phyloP scores from a whole-genome alignment of 2,888 invertebrate genomes.

The Lasioglossum marginatum region DNA sequence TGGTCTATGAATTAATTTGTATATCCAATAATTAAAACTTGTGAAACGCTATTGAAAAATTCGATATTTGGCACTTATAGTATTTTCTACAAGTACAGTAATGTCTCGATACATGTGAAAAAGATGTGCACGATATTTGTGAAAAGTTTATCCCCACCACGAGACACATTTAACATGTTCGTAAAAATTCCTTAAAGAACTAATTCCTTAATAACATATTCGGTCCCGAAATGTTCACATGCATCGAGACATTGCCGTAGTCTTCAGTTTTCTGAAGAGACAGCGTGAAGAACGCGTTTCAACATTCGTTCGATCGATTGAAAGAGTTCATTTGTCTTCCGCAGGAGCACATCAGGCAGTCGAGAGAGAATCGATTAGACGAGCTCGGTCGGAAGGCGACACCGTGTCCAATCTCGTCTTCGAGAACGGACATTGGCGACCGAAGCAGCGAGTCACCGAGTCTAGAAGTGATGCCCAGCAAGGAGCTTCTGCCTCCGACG shows the following conservation, averaged over 20 bases:
- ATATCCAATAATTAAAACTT: neutral
- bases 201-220: neutral
- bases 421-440: constrained; percentile 78
- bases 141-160: neutral
- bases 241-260: neutral
- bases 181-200: neutral
- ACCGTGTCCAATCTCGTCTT: constrained; percentile 76
- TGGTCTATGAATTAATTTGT: neutral
- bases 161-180: neutral
- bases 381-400: constrained; percentile 86
- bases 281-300: neutral
- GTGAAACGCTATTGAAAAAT: neutral
- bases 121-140: neutral
- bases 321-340: constrained; percentile 44
- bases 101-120: neutral
- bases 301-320: constrained; percentile 35
- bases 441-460: constrained; percentile 80
- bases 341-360: constrained; percentile 91
- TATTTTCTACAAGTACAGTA: constrained; percentile 6
- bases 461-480: constrained; percentile 78
- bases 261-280: neutral
- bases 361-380: constrained; percentile 92
- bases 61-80: neutral
- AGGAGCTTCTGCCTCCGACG: constrained; percentile 77
- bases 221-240: neutral